Percentiles rank a stretch among this genome's conserved stretches.
phyloP scores from a whole-genome alignment of 1,140 invertebrate species.

The Drosophila arawakana region DNA sequence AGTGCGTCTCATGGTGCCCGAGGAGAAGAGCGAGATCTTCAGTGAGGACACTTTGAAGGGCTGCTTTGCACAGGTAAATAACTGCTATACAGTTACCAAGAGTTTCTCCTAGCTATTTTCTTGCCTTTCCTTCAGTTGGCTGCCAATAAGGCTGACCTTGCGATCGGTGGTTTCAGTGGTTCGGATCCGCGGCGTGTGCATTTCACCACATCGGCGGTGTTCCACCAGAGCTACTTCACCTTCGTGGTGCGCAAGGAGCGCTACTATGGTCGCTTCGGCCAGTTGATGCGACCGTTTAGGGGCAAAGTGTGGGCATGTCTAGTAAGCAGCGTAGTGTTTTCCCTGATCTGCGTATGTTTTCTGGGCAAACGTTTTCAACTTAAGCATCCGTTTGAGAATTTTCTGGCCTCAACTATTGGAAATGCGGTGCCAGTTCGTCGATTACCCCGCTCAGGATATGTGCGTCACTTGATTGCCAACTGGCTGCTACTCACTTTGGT shows the following conservation, averaged over 20 bases:
- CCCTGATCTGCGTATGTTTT: slow-evolving; percentile 8
- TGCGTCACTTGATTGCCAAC: slow-evolving; percentile 50
- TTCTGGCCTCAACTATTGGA: slow-evolving; percentile 37
- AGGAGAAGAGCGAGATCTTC: slow-evolving; percentile 51
- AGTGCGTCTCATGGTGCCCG: slow-evolving; percentile 36
- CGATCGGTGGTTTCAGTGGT: slow-evolving; percentile 62
- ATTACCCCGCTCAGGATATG: slow-evolving; percentile 15
- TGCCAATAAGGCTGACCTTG: slow-evolving; percentile 39
- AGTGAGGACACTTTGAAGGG: slow-evolving; percentile 48
- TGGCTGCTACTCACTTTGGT: slow-evolving; percentile 63
- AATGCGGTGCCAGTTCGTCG: slow-evolving; percentile 39
- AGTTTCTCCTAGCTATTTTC: background rate
- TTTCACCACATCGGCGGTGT: slow-evolving; percentile 59
- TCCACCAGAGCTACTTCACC: slow-evolving; percentile 61
- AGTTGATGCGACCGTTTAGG: slow-evolving; percentile 47
- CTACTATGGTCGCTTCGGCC: slow-evolving; percentile 24
- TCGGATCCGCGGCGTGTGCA: slow-evolving; percentile 45
- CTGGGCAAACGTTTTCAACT: slow-evolving; percentile 14
- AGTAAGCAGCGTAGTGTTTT: slow-evolving; percentile 10
- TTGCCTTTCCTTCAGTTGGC: slow-evolving; percentile 24
- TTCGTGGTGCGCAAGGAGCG: slow-evolving; percentile 55
- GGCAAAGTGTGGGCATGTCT: slow-evolving; percentile 45
- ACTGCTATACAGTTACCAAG: background rate
- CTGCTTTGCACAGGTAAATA: slow-evolving; percentile 56
- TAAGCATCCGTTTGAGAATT: slow-evolving; percentile 42